phyloP scores from a whole-genome alignment of 1,140 invertebrate species.

The Habropoda laboriosa region DNA sequence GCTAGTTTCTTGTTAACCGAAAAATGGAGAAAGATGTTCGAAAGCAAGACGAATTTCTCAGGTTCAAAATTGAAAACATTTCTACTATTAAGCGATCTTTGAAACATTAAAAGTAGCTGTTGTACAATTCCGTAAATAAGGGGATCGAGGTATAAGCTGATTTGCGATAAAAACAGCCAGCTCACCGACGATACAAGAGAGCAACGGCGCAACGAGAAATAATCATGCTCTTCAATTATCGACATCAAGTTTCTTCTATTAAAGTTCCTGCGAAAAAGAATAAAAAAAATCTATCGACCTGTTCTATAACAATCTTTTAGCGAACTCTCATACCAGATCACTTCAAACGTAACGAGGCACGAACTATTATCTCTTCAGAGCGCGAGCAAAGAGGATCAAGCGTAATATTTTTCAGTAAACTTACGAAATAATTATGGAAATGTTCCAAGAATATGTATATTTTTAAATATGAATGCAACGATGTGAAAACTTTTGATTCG shows the following conservation, averaged over 20 bases:
- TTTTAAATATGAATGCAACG: too few relatives aligned
- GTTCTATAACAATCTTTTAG: not conserved
- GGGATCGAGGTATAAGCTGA: not conserved
- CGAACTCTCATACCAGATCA: not conserved
- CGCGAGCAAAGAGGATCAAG: not conserved
- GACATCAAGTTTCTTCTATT: not conserved
- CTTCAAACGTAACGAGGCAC: not conserved
- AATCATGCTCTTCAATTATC: not conserved
- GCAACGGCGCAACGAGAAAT: not conserved
- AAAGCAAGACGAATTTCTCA: not conserved
- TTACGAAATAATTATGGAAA: too few relatives aligned
- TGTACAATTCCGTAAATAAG: not conserved
- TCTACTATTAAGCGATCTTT: not conserved
- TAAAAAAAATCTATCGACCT: not conserved
- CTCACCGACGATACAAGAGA: not conserved
- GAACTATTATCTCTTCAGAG: not conserved
- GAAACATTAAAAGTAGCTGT: conserved; percentile 1
- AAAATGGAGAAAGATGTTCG: not conserved
- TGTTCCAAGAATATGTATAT: too few relatives aligned
- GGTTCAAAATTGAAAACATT: not conserved
- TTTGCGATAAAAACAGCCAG: not conserved
- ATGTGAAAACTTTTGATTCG: too few relatives aligned
- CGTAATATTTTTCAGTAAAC: not conserved
- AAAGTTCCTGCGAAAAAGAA: not conserved
- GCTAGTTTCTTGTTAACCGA: too few relatives aligned